Evolutionary conservation across 2,888 invertebrate genomes (phyloP), one percentile per base, ranked within the genome.

Genomic region (Clusia tigrina): DNA sequence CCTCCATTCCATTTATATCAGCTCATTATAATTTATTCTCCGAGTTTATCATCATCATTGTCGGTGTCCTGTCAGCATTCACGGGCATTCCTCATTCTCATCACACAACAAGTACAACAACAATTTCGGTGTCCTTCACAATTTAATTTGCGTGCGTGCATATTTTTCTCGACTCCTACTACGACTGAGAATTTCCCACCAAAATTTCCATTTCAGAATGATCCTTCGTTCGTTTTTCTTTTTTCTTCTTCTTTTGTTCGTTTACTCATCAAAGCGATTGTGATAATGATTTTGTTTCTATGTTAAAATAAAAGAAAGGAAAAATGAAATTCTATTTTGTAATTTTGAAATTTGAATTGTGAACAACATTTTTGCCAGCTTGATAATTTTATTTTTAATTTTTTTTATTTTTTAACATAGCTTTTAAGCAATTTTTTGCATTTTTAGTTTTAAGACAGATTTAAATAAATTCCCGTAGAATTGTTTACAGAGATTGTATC

Each of bases 231-330:
- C n/a, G n/a, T n/a, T n/a, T n/a, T n/a, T n/a, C n/a, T n/a, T n/a
- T n/a, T n/a, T n/a, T n/a, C n/a, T n/a, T n/a, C n/a, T 60, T 48
- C 46, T 60, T 56, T 52, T 58, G 52, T 66, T 67, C 68, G 67
- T 66, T 69, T 71, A 64, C 78, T 79, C 79, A 80, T 79, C 79
- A 79, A 80, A 80, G 79, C 80, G 73, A 80, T 80, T 79, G 79
- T 79, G 79, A 79, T 79, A 79, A 76, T 70, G 72, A 70, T 73
- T 79, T 79, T 79, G 73, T 77, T 78, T 74, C 71, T 68, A 55
- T 25, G 37, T 42, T 62, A 63, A 48, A 58, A 68, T 58, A 57
- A 37, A 24, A 60, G 53, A 65, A 57, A 51, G 56, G 60, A 56
- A 24, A 53, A 66, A 54, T 37, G 46, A 65, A 61, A 64, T 48